phyloP scores from a whole-genome alignment of 2,113 vertebrate species.

The Centropus unirufus region DNA sequence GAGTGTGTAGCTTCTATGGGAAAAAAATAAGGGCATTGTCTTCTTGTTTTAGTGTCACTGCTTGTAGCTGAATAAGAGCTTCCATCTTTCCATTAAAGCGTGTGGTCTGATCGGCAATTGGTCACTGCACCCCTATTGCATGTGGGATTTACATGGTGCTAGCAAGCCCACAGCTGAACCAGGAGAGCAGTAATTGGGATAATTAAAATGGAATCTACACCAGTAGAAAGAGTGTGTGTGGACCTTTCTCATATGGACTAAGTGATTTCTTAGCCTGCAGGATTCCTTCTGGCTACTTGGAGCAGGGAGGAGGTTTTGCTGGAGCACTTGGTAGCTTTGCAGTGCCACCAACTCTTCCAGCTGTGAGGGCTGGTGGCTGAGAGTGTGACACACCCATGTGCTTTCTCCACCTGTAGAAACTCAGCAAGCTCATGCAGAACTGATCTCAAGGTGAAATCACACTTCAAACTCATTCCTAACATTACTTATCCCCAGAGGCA shows the following conservation, averaged over 20 bases:
- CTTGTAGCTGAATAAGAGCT: neutral
- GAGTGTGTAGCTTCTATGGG: neutral
- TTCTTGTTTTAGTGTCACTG: neutral
- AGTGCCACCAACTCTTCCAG: neutral
- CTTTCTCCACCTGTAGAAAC: neutral
- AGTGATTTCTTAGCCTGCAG: neutral
- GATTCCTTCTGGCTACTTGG: neutral
- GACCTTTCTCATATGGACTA: neutral
- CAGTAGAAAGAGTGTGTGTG: neutral
- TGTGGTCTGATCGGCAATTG: neutral
- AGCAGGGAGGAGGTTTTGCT: neutral
- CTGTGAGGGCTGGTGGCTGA: neutral
- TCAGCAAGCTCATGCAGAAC: neutral
- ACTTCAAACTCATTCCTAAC: neutral
- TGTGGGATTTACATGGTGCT: fast-evolving
- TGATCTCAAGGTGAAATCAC: neutral
- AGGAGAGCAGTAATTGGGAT: neutral
- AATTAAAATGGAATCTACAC: neutral
- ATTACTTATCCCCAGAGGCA: neutral
- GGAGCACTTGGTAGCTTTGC: neutral
- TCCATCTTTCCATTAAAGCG: neutral
- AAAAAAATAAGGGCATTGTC: neutral
- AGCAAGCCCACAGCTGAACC: neutral
- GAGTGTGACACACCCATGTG: neutral
- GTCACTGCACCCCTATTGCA: neutral